Base-by-base conservation (phyloP, 1,140 invertebrate species). In the Agrilus planipennis region DNA sequence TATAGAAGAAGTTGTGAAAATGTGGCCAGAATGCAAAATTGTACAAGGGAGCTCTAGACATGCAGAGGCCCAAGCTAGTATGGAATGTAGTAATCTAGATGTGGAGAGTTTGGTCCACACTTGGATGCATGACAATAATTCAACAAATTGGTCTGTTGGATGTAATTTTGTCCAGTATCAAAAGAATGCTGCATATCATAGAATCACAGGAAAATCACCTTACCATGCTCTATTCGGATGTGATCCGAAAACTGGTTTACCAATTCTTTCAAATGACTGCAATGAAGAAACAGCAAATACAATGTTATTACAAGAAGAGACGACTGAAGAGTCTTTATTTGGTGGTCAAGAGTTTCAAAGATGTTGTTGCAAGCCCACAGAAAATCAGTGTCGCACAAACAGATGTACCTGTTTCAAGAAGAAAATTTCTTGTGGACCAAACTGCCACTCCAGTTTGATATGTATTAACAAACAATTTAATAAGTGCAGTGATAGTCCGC, bases 51-150 rank as follows among this genome's bases (percentile, higher is more conserved):
- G 27, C 18, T 46, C 50, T 15, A 29, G 44, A 42, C 49, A 49
- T 44, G 34, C 44, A 10, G 37, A 44, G 38, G 51, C 34, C 30
- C 51, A 53, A 42, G 43, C 44, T 16, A 43, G 22, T 35, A 41
- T 55, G 40, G 50, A 56, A 34, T 16, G 52, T 32, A 32, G 34
- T n/a, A 55, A 57, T 45, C 47, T 42, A 34, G 51, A 51, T 39
- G 27, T 49, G 4, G 40, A 52, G 41, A 44, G 46, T 34, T 52
- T 52, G 36, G 16, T 50, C 12, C 12, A 47, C 15, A 28, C 45
- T 38, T 55, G 53, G 53, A 32, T 55, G 40, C n/a, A 15, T 12
- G 45, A 50, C 32, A 54, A 48, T 28, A 35, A 45, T 12, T 38
- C 45, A 20, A 52, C 17, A 18, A 44, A 45, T 16, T 58, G 50